Base-by-base conservation (phyloP, 2,113 vertebrate species). In the Erinaceus europaeus region DNA sequence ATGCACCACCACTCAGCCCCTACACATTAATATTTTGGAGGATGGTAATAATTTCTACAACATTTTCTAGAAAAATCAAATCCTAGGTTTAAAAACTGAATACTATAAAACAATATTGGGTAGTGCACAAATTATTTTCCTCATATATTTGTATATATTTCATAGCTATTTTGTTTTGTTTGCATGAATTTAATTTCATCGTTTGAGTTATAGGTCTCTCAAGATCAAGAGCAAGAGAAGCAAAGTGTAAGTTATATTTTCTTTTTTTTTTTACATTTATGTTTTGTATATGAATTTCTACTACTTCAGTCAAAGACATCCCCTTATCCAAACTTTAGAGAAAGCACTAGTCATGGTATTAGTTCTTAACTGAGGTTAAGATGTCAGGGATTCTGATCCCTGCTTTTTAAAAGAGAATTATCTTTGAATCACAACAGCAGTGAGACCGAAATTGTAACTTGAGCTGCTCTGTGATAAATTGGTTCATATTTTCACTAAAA, bases 191-290 rank as follows among this genome's bases (percentile, higher is more conserved):
- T 69, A 36, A 77, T 40, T 71, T 86, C 6, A 88, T 9, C 84
- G 7, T 90, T 85, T 74, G 53, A 32, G 0, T 5, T 81, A 69
- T 61, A 94, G 91, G 80, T 90, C 42, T 25, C 90, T 77, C 46
- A 88, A 80, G 80, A 86, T 5, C 64, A 62, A n/a, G 62, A 88
- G 65, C 52, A 44, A 88, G 93, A 91, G 76, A 72, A 72, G 79
- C 59, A 0, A 81, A 95, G 86, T 57, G 90, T 93, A 86, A 92
- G 93, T 93, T 78, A 23, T 15, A 55, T 62, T 90, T 32, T 9
- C 23, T 76, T 27, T 90, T 72, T 27, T 90, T 72, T 48, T 72
- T 76, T 59, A 23, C 7, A 32, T n/a, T 1, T n/a, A 23, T 15
- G 17, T 6, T 65, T 69, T 74, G n/a, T 38, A 15, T 68, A 17